Evolutionary conservation across 2,113 vertebrate species (phyloP), one percentile per base, ranked within the genome.

Genomic region (Ptilorrhoa leucosticta): DNA sequence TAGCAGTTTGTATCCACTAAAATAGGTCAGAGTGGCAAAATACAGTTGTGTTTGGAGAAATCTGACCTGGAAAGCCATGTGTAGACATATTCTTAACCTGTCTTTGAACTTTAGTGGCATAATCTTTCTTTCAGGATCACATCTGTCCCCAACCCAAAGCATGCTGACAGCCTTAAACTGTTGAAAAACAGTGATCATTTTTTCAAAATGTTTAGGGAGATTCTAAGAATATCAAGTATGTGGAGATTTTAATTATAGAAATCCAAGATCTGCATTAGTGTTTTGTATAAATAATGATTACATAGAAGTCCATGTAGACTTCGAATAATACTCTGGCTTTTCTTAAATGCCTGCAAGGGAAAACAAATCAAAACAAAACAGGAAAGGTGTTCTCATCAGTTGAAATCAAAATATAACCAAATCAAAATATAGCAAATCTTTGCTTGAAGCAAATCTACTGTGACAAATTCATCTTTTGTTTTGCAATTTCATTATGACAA

Each of bases 101-200:
- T 80, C 44, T 83, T 95, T 90, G 85, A 94, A 81, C 47, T 88
- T 73, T 0, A 66, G 40, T 57, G 33, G 81, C 37, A 87, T 24
- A 42, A 37, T 76, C 60, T 47, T 92, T 31, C 45, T 94, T 96
- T 92, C 76, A 61, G 61, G 31, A 68, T 84, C 28, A 17, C 27
- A 57, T n/a, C 50, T 93, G 30, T 65, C 75, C 66, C 42, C 22
- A 57, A 2, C 51, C 64, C 56, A 76, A 63, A 84, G 48, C 65
- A 87, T 69, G 53, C 39, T 92, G 72, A 76, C 81, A 87, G 97
- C 93, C 94, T 96, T 97, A 96, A 95, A 83, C 65, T 87, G 83
- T 65, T 83, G 51, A 84, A 86, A 83, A 93, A 39, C 65, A 60
- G 71, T 64, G 20, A 75, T 53, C 3, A 11, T 90, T 64, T 27